phyloP scores from a whole-genome alignment of 2,113 vertebrate genomes.

The Myotis yumanensis region DNA sequence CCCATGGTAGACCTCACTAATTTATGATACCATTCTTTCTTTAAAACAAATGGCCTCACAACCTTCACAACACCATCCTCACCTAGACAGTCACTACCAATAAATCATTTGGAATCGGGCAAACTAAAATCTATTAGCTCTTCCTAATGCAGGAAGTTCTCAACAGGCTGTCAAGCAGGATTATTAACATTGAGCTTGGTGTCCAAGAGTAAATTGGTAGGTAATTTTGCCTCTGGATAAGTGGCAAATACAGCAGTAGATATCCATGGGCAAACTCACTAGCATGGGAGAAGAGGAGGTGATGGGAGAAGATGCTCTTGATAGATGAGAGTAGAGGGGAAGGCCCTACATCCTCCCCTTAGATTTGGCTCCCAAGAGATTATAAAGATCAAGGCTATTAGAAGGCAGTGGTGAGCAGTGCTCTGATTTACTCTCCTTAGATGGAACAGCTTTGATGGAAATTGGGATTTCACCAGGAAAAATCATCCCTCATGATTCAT shows the following conservation, averaged over 20 bases:
- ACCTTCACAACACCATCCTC: not conserved
- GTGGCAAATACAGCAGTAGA: not conserved
- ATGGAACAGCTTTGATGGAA: not conserved
- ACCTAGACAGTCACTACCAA: not conserved
- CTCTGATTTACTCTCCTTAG: not conserved
- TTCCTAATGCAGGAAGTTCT: not conserved
- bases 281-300: not conserved
- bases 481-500: not conserved
- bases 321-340: not conserved
- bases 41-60: not conserved
- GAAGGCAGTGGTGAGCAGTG: not conserved
- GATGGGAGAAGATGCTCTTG: not conserved
- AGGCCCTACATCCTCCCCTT: not conserved
- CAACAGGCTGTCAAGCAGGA: constrained; percentile 39
- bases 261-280: not conserved
- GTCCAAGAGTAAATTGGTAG: constrained; percentile 47
- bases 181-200: constrained; percentile 45
- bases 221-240: constrained; percentile 51
- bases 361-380: not conserved
- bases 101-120: constrained; percentile 9
- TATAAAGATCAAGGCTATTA: not conserved
- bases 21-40: not conserved
- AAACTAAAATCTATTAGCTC: not conserved
- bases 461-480: not conserved
- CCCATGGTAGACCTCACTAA: not conserved